Base-by-base conservation (phyloP, 2,113 vertebrate species). In the Pholis gunnellus region DNA sequence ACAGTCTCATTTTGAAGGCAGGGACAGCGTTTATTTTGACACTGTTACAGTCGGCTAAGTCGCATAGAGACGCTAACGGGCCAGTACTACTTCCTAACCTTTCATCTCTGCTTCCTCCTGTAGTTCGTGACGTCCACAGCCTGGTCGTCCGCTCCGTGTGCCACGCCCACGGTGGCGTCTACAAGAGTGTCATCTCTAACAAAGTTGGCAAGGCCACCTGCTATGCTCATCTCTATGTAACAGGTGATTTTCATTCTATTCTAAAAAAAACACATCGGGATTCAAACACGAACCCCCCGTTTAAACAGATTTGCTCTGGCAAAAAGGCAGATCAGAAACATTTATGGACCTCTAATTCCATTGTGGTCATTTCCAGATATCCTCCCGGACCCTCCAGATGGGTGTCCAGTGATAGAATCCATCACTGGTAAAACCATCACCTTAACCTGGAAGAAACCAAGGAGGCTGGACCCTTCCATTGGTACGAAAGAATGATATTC, bases 101-200 rank as follows among this genome's bases (percentile, higher is more conserved):
- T 6, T 56, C 14, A 14, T 42, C 31, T 80, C 72, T 80, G 48
- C 40, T 75, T 60, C 50, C 14, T 11, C 48, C 57, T 83, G 44
- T 82, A 99, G 98, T 97, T 91, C 97, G 96, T 88, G 98, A 99
- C 64, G 87, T 97, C 78, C 98, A 99, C 94, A 98, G 97, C 71
- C 91, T 99, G 93, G 96, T 99, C 73, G 97, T 99, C 81, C 95
- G 95, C 0, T 93, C 95, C 0, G 97, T 99, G 90, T 96, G 94
- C 67, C 97, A 98, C 0, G 92, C 95, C 3, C 97, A 99, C 0
- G 98, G 96, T 0, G 98, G 98, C 0, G 98, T 99, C 84, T 99
- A 99, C 85, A 99, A 99, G 93, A 99, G 97, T 0, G 98, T 99
- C 82, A 99, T 99, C 7, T 97, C 98, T 83, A 99, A 99, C 95